Percentiles rank a stretch among this genome's conserved stretches.
Conservation (phyloP, 92 coral and sea anemone genomes). For the Epizoanthus rinbou region DNA sequence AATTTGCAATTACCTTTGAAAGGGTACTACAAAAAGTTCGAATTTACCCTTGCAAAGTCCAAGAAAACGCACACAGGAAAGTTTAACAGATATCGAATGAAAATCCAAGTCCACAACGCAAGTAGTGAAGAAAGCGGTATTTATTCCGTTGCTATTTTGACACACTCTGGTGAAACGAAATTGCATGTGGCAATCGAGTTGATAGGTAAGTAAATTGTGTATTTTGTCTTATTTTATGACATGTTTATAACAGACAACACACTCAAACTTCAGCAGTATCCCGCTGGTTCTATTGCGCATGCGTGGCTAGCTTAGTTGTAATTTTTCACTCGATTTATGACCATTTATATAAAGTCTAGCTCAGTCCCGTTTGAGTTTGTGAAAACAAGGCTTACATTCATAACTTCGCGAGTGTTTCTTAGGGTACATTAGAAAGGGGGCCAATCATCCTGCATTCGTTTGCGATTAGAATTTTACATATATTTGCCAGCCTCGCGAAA, state of each 20-base stretch:
- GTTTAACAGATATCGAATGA: constrained; percentile 13
- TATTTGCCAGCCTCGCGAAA: too few species aligned
- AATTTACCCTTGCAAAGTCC: neutral
- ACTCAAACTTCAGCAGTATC: neutral
- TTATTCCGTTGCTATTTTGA: constrained; percentile 5
- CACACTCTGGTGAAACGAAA: neutral
- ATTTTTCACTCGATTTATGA: too few species aligned
- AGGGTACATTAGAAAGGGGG: too few species aligned
- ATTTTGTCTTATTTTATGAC: too few species aligned
- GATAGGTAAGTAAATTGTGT: constrained; percentile 1
- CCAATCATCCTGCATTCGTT: too few species aligned
- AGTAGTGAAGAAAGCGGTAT: constrained; percentile 11
- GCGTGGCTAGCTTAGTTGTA: too few species aligned
- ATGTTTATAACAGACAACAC: neutral
- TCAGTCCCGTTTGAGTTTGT: too few species aligned
- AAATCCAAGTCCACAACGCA: neutral
- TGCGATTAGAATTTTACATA: too few species aligned
- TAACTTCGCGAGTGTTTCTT: too few species aligned
- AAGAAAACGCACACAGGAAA: neutral
- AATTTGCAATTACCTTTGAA: constrained; percentile 1
- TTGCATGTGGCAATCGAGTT: neutral
- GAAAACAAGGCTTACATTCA: too few species aligned
- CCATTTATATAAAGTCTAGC: too few species aligned
- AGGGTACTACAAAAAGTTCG: neutral
- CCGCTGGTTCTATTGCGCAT: neutral